Evolutionary conservation across 2,797 vertebrate genomes (phyloP), one percentile per base, ranked within the genome.

Genomic region (Sebastes trivittatus): DNA sequence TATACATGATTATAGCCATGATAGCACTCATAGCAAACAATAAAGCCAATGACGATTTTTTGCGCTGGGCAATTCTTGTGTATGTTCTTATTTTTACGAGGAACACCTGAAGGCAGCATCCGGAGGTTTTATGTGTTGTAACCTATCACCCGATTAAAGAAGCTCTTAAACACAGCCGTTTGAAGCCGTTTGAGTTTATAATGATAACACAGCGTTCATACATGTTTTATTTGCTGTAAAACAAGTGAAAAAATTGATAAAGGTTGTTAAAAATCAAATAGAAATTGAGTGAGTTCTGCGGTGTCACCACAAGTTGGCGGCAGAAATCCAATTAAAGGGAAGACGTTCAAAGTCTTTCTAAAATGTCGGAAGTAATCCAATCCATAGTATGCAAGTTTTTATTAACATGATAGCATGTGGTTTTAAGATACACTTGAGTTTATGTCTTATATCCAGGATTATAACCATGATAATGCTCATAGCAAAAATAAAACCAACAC

Each of bases 111-210:
- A 93, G 22, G 83, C 82, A 83, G 6, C 90, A 74, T 9, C 18
- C 1, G 23, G 7, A n/a, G 62, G 27, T 16, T 4, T 5, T 46
- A 86, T 93, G 94, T 95, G 93, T 90, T 87, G 83, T 91, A 89
- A 95, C 92, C 38, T 0, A 42, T 16, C 0, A 42, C 0, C 14
- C 14, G 14, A 16, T 16, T 42, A 42, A 42, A 42, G 38, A 42
- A 42, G 38, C 38, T 42, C 13, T 42, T 42, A 42, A 42, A 42
- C 14, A 42, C 38, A 42, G 0, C 1, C 0, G 4, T 59, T 60
- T 62, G 13, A 52, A 49, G 0, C 2, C 0, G 2, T 8, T 30
- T 23, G 1, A 20, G 7, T 22, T 27, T 5, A 0, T 2, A 22
- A 3, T 2, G 13, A 4, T 22, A 55, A 72, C 1, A 32, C 1